Percentiles rank a stretch among this genome's conserved stretches.
These are phyloP conservation scores for Noctua janthina DNA, from an alignment of 2,888 invertebrate genomes.

Conservation along the genomic window DNA sequence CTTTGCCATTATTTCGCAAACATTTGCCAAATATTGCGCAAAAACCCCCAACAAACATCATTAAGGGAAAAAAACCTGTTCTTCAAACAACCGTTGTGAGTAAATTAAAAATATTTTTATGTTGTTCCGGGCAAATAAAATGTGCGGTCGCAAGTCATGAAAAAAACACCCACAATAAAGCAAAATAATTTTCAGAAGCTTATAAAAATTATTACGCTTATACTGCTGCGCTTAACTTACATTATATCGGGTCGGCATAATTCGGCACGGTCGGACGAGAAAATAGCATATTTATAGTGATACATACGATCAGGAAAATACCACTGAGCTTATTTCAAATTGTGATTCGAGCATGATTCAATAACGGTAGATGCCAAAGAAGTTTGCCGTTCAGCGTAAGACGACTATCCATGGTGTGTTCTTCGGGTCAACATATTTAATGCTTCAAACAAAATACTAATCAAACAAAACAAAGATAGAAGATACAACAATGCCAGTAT, in stretches of 20 bases:
- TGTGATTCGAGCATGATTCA: neutral
- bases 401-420: neutral
- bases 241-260: neutral
- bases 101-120: slow-evolving; percentile 42
- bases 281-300: neutral
- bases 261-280: neutral
- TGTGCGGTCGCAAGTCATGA: neutral
- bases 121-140: slow-evolving; percentile 12
- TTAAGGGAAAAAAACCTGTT: slow-evolving; percentile 37
- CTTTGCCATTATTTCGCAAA: slow-evolving; percentile 12
- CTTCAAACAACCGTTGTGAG: slow-evolving; percentile 34
- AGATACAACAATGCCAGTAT: neutral
- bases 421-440: neutral
- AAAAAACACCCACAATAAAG: neutral
- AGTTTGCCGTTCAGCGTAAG: neutral
- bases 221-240: neutral
- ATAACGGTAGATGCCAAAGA: neutral
- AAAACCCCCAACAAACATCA: slow-evolving; percentile 33
- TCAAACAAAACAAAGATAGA: neutral
- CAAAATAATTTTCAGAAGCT: neutral
- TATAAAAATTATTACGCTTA: neutral
- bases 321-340: neutral
- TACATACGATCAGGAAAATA: neutral
- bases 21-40: slow-evolving; percentile 14
- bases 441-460: neutral